Conservation (phyloP, 2,888 invertebrate genomes). For the Cecidostiba fungosa region DNA sequence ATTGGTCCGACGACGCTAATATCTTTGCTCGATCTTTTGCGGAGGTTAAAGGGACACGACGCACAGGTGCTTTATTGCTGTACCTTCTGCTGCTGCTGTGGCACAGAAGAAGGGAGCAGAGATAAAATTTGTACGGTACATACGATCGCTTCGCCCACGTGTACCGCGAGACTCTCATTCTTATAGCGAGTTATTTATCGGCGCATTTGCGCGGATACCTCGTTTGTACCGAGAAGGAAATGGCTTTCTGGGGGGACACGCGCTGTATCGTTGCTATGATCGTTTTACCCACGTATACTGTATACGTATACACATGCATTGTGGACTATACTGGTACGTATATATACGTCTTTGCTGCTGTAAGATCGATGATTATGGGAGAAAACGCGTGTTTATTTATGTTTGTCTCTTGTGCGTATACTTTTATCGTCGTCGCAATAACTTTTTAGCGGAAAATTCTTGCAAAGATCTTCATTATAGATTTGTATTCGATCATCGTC, state of each 20-base stretch:
- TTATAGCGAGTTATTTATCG: slow-evolving; percentile 48
- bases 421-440: too few relatives aligned
- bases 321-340: neutral
- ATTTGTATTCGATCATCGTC: too few relatives aligned
- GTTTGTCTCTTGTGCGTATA: too few relatives aligned
- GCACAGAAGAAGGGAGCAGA: neutral
- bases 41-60: neutral
- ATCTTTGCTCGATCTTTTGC: slow-evolving; percentile 55
- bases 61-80: slow-evolving; percentile 37
- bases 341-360: neutral
- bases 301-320: neutral
- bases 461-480: too few relatives aligned
- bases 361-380: slow-evolving; percentile 3
- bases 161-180: neutral
- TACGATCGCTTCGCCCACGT: slow-evolving; percentile 12
- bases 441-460: too few relatives aligned
- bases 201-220: slow-evolving; percentile 26
- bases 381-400: neutral
- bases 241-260: neutral
- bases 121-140: slow-evolving; percentile 48
- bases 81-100: neutral
- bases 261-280: neutral
- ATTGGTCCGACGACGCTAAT: slow-evolving; percentile 60
- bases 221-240: neutral
- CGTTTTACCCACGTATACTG: neutral